phyloP scores from a whole-genome alignment of 2,797 vertebrate species.

The Champsocephalus gunnari region DNA sequence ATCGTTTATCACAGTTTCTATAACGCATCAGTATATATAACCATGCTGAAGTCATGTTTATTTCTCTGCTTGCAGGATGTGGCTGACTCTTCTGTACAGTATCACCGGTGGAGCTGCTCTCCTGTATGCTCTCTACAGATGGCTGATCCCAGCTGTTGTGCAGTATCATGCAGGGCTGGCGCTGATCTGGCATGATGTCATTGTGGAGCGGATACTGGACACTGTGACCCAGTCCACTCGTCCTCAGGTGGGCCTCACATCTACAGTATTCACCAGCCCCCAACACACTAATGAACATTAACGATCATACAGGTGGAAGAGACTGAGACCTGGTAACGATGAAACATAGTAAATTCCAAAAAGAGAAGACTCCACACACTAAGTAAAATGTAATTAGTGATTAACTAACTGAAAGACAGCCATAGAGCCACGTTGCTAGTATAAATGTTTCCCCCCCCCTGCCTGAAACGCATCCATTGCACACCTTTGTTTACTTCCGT shows the following conservation, averaged over 20 bases:
- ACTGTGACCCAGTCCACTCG: constrained; percentile 76
- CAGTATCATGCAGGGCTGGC: constrained; percentile 77
- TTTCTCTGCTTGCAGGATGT: constrained; percentile 71
- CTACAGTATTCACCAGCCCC: not conserved
- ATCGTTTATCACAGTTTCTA: constrained; percentile 13
- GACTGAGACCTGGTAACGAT: not conserved
- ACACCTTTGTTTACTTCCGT: too few species aligned
- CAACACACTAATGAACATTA: not conserved
- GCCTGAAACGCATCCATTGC: too few species aligned
- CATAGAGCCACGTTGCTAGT: not conserved
- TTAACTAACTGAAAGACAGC: too few species aligned
- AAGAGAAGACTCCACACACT: too few species aligned
- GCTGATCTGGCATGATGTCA: constrained; percentile 79
- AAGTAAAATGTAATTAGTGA: too few species aligned
- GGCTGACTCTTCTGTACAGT: constrained; percentile 64
- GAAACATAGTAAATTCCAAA: not conserved
- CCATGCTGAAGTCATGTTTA: not conserved
- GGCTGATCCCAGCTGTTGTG: constrained; percentile 74
- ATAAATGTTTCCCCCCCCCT: too few species aligned
- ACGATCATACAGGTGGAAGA: not conserved
- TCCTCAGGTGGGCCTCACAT: constrained; percentile 78
- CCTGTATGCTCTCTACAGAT: constrained; percentile 74
- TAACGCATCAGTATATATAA: not conserved
- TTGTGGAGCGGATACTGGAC: constrained; percentile 77
- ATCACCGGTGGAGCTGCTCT: constrained; percentile 62